Conservation (phyloP, 2,888 invertebrate species). For the Eutolmus rufibarbis region DNA sequence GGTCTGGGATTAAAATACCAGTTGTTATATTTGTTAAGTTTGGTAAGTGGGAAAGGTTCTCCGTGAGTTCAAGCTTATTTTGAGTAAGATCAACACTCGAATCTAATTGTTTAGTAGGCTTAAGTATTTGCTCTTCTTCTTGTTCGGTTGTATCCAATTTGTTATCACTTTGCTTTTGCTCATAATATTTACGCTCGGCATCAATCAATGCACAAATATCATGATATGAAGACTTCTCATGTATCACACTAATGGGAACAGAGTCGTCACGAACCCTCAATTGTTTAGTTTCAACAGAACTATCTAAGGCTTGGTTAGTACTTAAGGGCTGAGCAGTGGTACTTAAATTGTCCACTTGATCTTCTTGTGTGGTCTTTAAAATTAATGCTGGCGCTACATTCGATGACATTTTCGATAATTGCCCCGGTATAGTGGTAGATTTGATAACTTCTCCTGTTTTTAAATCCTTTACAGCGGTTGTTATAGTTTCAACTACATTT, state of each 20-base stretch:
- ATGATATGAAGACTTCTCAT: background rate
- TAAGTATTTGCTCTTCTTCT: conserved; percentile 43
- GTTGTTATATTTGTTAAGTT: conserved; percentile 32
- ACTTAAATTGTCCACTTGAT: background rate
- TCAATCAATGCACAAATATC: conserved; percentile 36
- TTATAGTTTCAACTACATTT: conserved; percentile 31
- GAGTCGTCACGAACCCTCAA: background rate
- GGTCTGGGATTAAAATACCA: conserved; percentile 34
- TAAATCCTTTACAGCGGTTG: conserved; percentile 30
- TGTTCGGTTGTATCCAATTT: background rate
- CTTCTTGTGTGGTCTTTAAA: background rate
- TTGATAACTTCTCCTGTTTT: conserved; percentile 21
- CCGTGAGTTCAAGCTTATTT: background rate
- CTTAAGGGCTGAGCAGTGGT: background rate
- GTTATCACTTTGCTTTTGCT: conserved; percentile 10
- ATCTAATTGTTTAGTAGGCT: conserved; percentile 16
- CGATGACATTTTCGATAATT: background rate
- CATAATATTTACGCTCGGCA: conserved; percentile 40
- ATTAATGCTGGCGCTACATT: background rate
- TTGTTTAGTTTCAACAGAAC: background rate
- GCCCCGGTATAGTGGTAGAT: background rate
- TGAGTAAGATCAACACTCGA: conserved; percentile 11
- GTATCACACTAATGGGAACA: background rate
- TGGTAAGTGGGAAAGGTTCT: conserved; percentile 32
- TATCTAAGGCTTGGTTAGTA: conserved; percentile 14